Evolutionary conservation across 1,140 invertebrate genomes (phyloP).

Genomic region (Teleogryllus occipitalis): DNA sequence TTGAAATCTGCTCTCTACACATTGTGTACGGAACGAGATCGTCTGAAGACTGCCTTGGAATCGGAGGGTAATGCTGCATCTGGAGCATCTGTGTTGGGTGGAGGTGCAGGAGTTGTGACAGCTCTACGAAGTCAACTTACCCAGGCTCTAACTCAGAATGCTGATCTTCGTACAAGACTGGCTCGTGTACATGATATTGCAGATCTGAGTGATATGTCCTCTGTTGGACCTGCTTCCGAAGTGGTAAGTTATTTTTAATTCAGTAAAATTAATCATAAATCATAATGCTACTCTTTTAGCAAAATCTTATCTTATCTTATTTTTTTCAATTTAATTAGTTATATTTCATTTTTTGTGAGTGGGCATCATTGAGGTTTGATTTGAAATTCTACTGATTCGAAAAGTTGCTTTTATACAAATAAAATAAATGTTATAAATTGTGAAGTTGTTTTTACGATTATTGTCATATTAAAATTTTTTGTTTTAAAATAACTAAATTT

Average conservation of each 20-base stretch:
- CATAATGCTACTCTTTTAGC: no score
- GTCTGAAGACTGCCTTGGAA: conserved; percentile 47
- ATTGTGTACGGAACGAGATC: conserved; percentile 52
- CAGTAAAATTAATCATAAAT: no score
- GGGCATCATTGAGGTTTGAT: no score
- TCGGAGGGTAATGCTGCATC: conserved; percentile 35
- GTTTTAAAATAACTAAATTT: no score
- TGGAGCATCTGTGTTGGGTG: conserved; percentile 26
- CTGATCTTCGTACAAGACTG: conserved; percentile 56
- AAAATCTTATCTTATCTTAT: no score
- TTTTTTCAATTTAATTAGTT: no score
- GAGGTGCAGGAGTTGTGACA: conserved; percentile 36
- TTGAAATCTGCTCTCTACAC: conserved; percentile 43
- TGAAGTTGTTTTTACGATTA: no score
- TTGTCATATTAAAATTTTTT: no score
- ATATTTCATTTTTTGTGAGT: no score
- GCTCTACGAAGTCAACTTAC: conserved; percentile 48
- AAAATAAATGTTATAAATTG: no score
- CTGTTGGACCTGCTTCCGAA: conserved; percentile 42
- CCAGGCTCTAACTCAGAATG: conserved; percentile 63
- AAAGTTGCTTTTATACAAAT: no score
- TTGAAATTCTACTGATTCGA: no score
- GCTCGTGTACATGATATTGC: conserved; percentile 56
- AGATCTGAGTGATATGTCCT: conserved; percentile 43
- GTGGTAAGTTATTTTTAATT: conserved; percentile 32